Base-by-base conservation (phyloP, 2,113 vertebrate species). In the Sula dactylatra region DNA sequence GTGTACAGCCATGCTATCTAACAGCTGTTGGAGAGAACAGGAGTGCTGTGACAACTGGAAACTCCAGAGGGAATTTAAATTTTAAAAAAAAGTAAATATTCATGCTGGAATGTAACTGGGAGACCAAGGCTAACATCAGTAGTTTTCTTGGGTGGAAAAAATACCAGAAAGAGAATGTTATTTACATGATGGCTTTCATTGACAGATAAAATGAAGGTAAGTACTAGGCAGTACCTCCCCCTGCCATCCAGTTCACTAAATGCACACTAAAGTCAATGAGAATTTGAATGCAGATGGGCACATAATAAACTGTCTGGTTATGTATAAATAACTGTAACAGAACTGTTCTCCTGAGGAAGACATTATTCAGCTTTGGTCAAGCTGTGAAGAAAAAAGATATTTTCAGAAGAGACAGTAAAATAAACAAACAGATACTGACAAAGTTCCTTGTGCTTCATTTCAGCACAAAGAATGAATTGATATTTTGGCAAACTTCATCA, bases 321-420 rank as follows among this genome's bases (percentile, higher is more conserved):
- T 29, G n/a, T 65, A 78, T 78, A 94, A 92, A 90, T 82, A 94
- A 69, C 40, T 19, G 7, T 31, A 95, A 61, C 62, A 82, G 44
- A 91, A 86, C 65, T 72, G 80, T 59, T 86, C 86, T 94, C 72
- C 77, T 56, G 54, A 88, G 79, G 47, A 86, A 89, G 83, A 93
- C 7, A 7, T 49, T 72, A 55, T 52, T 64, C 79, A 88, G 71
- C 50, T 86, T 91, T 79, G 95, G 94, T 86, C 88, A 95, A 91
- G 44, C 49, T 91, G 82, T 36, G 88, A 95, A 92, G 77, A 64
- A 92, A 76, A 87, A 61, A 47, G 18, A 31, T 78, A 81, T 88
- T 94, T 97, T 94, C 77, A 61, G 83, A 93, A 93, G 32, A 90
- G 25, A 66, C 14, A 42, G n/a, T 77, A 62, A 87, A 93, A 88